phyloP scores from a whole-genome alignment of 1,140 invertebrate genomes.

The Pachyrhynchus sulphureomaculatus region DNA sequence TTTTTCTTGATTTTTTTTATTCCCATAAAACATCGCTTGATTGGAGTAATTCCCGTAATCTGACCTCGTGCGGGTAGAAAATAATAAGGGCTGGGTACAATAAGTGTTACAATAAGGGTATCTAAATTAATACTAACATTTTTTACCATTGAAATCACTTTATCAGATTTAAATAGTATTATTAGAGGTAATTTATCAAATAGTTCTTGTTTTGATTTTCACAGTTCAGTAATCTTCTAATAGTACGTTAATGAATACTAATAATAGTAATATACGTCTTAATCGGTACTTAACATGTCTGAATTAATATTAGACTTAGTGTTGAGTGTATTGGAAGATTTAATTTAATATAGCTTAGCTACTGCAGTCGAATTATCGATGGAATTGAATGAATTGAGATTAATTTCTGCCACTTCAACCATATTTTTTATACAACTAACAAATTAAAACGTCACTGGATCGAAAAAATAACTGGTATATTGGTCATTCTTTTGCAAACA shows the following conservation, averaged over 20 bases:
- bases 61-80: conserved; percentile 14
- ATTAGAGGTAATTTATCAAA: conserved; percentile 13
- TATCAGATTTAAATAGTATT: conserved; percentile 16
- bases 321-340: too few species aligned
- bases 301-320: conserved; percentile 4
- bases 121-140: conserved; percentile 10
- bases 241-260: conserved; percentile 6
- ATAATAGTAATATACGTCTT: conserved; percentile 11
- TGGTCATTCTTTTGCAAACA: too few species aligned
- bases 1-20: too few species aligned
- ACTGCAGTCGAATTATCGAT: too few species aligned
- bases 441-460: too few species aligned
- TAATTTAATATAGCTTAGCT: too few species aligned
- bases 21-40: too few species aligned
- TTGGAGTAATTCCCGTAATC: conserved; percentile 7
- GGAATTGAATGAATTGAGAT: too few species aligned
- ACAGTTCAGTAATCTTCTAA: conserved; percentile 19
- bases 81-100: conserved; percentile 9
- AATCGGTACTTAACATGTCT: conserved; percentile 11
- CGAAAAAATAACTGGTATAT: too few species aligned
- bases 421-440: too few species aligned
- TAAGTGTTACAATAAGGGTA: conserved; percentile 7
- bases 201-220: conserved; percentile 11
- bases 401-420: too few species aligned
- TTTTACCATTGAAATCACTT: conserved; percentile 16